A percentile compares a stretch with the other conserved stretches of the same genome.
phyloP scores from a whole-genome alignment of 2,888 invertebrate species.

The Seira ritae region DNA sequence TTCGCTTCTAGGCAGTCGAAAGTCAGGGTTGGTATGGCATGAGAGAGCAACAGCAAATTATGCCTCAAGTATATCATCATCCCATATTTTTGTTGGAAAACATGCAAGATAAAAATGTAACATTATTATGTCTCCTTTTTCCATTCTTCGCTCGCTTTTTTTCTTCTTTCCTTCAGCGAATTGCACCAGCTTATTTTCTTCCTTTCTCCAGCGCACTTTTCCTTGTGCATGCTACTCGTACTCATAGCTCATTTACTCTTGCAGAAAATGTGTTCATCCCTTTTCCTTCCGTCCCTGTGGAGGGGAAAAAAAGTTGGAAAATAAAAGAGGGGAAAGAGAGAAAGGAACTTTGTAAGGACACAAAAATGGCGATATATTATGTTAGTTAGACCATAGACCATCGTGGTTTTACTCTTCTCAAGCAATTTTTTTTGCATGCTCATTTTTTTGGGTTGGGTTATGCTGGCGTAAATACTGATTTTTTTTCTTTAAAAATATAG shows the following conservation, averaged over 20 bases:
- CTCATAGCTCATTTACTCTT: conserved; percentile 36
- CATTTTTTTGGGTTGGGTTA: too few relatives aligned
- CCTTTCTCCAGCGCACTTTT: background rate
- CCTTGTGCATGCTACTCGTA: background rate
- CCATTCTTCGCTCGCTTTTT: background rate
- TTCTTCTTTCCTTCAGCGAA: background rate
- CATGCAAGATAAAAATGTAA: conserved; percentile 1
- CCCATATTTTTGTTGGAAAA: conserved; percentile 2
- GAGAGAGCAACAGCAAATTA: conserved; percentile 15
- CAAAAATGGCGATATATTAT: too few relatives aligned
- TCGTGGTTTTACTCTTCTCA: too few relatives aligned
- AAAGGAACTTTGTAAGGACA: background rate
- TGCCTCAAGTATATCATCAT: conserved; percentile 10
- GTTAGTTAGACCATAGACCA: too few relatives aligned
- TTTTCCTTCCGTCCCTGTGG: background rate
- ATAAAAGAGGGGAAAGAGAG: background rate
- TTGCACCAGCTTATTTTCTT: background rate
- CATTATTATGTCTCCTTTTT: conserved; percentile 7
- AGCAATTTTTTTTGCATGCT: too few relatives aligned
- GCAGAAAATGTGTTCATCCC: conserved; percentile 22
- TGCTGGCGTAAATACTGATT: background rate
- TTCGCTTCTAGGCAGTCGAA: conserved; percentile 49
- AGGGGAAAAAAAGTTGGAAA: background rate
- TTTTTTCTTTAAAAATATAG: background rate
- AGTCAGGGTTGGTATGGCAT: background rate